A percentile compares a stretch with the other conserved stretches of the same genome.
Conservation (phyloP, 2,113 vertebrate genomes). For the Myrmecobius fasciatus region DNA sequence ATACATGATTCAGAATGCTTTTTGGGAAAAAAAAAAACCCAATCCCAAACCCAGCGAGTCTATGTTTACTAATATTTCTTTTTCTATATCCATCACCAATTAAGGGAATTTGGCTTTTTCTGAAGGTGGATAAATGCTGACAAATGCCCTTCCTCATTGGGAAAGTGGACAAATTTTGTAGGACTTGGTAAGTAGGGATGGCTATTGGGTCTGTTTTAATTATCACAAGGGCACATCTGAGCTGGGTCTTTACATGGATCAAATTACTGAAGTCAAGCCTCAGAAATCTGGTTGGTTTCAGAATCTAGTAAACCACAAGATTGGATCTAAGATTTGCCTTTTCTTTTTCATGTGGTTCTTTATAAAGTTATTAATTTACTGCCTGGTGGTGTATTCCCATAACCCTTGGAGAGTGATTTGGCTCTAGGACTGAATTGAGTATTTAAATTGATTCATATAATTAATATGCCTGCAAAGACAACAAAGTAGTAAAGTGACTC, state of each 20-base stretch:
- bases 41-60: not conserved
- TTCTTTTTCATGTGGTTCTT: slow-evolving; percentile 72
- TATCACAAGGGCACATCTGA: slow-evolving; percentile 1
- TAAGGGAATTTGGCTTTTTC: not conserved
- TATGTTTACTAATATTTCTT: slow-evolving; percentile 10
- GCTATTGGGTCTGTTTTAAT: not conserved
- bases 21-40: not conserved
- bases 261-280: slow-evolving; percentile 62
- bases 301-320: slow-evolving; percentile 68
- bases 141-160: not conserved
- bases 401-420: slow-evolving; percentile 66
- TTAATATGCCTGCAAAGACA: slow-evolving; percentile 68
- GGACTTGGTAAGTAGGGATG: not conserved
- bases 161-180: slow-evolving; percentile 21
- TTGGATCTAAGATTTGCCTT: slow-evolving; percentile 66
- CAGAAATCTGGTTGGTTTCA: slow-evolving; percentile 46
- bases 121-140: not conserved
- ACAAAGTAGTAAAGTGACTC: slow-evolving; percentile 41
- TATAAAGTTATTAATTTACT: slow-evolving; percentile 72
- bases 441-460: slow-evolving; percentile 48
- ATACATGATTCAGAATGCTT: slow-evolving; percentile 44
- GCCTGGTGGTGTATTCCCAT: slow-evolving; percentile 64
- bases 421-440: slow-evolving; percentile 65
- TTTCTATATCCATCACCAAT: not conserved
- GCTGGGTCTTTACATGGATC: slow-evolving; percentile 42